phyloP scores from a whole-genome alignment of 2,113 vertebrate species.

The Chaetops frenatus region DNA sequence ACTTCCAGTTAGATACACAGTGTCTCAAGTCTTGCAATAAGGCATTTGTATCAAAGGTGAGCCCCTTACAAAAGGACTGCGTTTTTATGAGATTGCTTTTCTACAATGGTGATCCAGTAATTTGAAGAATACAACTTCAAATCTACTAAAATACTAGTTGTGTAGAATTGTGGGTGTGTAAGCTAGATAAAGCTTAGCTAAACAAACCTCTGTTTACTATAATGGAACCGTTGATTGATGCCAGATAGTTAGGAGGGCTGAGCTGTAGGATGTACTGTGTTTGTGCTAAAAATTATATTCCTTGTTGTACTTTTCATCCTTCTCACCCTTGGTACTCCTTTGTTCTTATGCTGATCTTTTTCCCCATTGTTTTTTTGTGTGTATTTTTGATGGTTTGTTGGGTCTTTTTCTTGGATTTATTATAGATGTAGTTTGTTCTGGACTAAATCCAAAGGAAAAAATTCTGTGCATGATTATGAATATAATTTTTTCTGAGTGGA shows the following conservation, averaged over 20 bases:
- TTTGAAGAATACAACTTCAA: not conserved
- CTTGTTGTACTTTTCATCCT: not conserved
- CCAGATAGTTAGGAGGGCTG: not conserved
- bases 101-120: not conserved
- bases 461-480: not conserved
- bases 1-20: not conserved
- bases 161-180: not conserved
- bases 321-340: not conserved
- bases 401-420: not conserved
- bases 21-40: not conserved
- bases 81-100: not conserved
- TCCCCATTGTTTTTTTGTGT: not conserved
- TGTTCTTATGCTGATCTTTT: not conserved
- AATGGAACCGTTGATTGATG: not conserved
- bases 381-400: not conserved
- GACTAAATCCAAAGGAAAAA: not conserved
- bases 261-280: not conserved
- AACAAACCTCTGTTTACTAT: not conserved
- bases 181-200: not conserved
- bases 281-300: not conserved
- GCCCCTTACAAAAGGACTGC: not conserved
- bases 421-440: not conserved
- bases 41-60: not conserved
- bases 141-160: not conserved
- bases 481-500: not conserved